A percentile compares a stretch with the other conserved stretches of the same genome.
These are phyloP conservation scores for Capreolus pygargus DNA, from an alignment of 2,113 vertebrate species.

Conservation along the genomic window DNA sequence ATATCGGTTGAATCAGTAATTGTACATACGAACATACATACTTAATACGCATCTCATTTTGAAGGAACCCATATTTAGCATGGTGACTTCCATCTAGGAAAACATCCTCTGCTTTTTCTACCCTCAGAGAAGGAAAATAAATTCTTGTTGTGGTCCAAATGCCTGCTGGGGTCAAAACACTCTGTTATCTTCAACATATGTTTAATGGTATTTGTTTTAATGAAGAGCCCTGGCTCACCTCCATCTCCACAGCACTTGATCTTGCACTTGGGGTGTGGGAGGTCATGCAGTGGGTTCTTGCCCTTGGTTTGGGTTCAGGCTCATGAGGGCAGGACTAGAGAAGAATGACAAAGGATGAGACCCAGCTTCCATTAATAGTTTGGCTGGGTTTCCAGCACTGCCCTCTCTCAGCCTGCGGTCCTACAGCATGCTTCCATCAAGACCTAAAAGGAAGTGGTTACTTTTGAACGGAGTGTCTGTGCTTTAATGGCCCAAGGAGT, in stretches of 20 bases:
- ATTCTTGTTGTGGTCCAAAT: constrained; percentile 65
- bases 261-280: neutral
- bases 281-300: constrained; percentile 26
- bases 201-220: constrained; percentile 75
- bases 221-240: constrained; percentile 59
- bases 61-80: constrained; percentile 15
- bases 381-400: neutral
- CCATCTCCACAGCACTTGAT: constrained; percentile 57
- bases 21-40: neutral
- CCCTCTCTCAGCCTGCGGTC: constrained; percentile 20
- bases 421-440: neutral
- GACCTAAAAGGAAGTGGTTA: neutral
- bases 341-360: constrained; percentile 28
- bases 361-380: constrained; percentile 10
- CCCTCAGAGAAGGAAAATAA: constrained; percentile 10
- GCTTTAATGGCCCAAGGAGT: accelerated
- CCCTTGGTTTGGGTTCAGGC: constrained; percentile 32
- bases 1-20: neutral
- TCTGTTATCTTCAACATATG: constrained; percentile 55
- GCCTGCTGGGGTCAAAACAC: constrained; percentile 62
- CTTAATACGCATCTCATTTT: neutral
- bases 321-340: neutral
- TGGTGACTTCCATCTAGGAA: neutral
- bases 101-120: neutral
- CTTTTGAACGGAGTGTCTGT: neutral